These are phyloP conservation scores for Micrasema minimum DNA, from an alignment of 1,140 invertebrate species.

Conservation along the genomic window DNA sequence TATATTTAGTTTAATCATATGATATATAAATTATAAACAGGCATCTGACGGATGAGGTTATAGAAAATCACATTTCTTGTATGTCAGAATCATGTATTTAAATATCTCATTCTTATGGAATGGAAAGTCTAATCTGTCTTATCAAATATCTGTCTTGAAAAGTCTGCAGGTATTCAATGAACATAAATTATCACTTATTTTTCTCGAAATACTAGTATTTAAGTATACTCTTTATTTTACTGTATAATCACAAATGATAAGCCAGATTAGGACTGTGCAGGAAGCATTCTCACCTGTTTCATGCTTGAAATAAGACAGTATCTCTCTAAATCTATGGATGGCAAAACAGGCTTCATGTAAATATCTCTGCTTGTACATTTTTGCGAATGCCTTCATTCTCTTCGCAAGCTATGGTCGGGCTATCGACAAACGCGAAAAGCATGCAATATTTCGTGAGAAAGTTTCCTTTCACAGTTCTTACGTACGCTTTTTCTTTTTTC, in stretches of 20 bases:
- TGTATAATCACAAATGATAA: conserved; percentile 54
- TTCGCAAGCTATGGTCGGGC: conserved; percentile 54
- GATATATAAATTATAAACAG: conserved; percentile 47
- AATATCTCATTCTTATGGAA: conserved; percentile 45
- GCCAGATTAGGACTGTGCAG: conserved; percentile 73
- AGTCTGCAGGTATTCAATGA: neutral
- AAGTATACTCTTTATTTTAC: conserved; percentile 18
- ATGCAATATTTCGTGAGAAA: conserved; percentile 80
- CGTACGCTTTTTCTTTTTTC: conserved; percentile 77
- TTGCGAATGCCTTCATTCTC: conserved; percentile 53
- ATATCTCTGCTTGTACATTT: conserved; percentile 70
- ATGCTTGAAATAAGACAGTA: conserved; percentile 55
- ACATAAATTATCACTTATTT: conserved; percentile 20
- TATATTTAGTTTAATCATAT: conserved; percentile 50
- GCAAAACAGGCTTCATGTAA: conserved; percentile 63
- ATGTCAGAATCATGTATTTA: conserved; percentile 39
- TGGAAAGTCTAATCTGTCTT: conserved; percentile 53
- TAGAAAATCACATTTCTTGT: conserved; percentile 48
- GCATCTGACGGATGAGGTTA: conserved; percentile 50
- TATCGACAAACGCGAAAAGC: conserved; percentile 67
- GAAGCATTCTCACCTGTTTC: conserved; percentile 73
- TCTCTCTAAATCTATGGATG: conserved; percentile 47
- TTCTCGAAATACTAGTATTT: conserved; percentile 4
- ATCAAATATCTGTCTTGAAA: conserved; percentile 41
- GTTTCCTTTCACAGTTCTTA: conserved; percentile 82